Conservation (phyloP, 2,113 vertebrate genomes). For the Tragelaphus imberbis region DNA sequence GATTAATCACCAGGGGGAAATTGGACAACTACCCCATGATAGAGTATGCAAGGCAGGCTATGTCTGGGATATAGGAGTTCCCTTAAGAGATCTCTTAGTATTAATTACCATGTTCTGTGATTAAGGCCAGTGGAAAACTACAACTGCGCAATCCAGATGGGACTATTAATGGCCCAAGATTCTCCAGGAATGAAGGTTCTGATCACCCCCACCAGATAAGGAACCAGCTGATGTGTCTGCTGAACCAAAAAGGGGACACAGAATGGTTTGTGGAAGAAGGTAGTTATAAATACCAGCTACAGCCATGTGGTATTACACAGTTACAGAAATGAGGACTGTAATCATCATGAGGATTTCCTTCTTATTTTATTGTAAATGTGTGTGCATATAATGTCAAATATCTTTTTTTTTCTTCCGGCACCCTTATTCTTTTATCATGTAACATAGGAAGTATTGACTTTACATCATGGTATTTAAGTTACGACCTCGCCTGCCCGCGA, state of each 20-base stretch:
- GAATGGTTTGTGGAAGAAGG: not conserved
- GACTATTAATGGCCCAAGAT: not conserved
- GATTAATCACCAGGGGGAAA: not conserved
- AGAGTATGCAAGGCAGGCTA: not conserved
- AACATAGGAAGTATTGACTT: not conserved
- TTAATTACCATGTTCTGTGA: not conserved
- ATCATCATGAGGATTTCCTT: not conserved
- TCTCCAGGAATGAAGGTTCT: not conserved
- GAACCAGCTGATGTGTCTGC: not conserved
- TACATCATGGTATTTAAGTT: not conserved
- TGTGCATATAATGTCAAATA: not conserved
- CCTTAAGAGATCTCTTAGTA: not conserved
- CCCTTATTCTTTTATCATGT: not conserved
- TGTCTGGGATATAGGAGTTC: not conserved
- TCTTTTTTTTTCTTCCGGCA: not conserved
- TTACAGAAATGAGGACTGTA: not conserved
- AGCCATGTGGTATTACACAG: not conserved
- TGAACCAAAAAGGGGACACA: not conserved
- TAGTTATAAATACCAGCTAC: not conserved
- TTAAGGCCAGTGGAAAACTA: not conserved
- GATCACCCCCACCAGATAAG: not conserved
- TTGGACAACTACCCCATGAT: not conserved
- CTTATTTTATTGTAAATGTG: not conserved
- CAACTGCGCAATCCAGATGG: not conserved
- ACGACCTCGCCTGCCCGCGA: too few species aligned